Evolutionary conservation across 1,140 invertebrate species (phyloP).

Genomic region (Lepidurus packardi): DNA sequence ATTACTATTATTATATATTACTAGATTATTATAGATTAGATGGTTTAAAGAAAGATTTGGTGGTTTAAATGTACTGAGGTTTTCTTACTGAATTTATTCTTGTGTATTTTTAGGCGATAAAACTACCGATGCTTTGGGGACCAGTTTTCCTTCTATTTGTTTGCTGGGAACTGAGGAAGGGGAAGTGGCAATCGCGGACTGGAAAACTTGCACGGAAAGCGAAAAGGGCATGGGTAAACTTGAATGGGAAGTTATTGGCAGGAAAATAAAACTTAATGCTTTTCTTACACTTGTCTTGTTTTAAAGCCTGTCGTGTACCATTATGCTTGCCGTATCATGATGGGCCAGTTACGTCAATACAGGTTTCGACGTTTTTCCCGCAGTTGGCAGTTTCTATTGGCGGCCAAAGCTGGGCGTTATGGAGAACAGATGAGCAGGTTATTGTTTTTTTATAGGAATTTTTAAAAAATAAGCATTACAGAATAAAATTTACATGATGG

Average conservation of each 20-base stretch:
- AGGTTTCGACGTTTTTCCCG: background rate
- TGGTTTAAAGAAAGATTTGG: too few species aligned
- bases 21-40: too few species aligned
- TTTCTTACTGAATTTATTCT: background rate
- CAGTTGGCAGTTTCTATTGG: slow-evolving; percentile 24
- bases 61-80: too few species aligned
- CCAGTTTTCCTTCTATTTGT: slow-evolving; percentile 28
- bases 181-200: slow-evolving; percentile 30
- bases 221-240: slow-evolving; percentile 29
- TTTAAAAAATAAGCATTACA: too few species aligned
- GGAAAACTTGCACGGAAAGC: slow-evolving; percentile 29
- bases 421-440: slow-evolving; percentile 29
- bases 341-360: slow-evolving; percentile 27
- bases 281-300: background rate
- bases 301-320: slow-evolving; percentile 19
- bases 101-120: background rate
- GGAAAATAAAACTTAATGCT: background rate
- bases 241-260: background rate
- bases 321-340: slow-evolving; percentile 32
- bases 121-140: background rate
- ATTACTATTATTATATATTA: too few species aligned
- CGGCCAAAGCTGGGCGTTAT: slow-evolving; percentile 29
- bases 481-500: too few species aligned
- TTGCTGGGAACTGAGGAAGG: slow-evolving; percentile 31
- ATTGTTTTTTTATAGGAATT: background rate